Conservation (phyloP, 2,797 vertebrate species). For the Lagodon rhomboides region DNA sequence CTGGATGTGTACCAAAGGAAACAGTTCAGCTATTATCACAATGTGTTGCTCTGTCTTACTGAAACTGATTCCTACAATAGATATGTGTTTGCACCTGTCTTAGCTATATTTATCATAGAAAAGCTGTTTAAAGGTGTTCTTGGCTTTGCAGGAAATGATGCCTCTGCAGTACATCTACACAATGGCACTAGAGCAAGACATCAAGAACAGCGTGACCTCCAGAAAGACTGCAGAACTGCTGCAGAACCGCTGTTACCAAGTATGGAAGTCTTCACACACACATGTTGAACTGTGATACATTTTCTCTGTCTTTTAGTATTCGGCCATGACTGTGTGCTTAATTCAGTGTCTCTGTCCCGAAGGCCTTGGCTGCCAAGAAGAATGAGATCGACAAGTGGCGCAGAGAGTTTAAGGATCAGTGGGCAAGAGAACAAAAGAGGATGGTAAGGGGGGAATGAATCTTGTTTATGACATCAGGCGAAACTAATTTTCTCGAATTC, state of each 20-base stretch:
- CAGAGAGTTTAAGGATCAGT: conserved; percentile 96
- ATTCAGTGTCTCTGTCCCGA: conserved; percentile 46
- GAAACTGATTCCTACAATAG: not conserved
- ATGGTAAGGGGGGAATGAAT: conserved; percentile 86
- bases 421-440: conserved; percentile 89
- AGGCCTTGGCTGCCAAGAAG: conserved; percentile 91
- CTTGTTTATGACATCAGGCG: conserved; percentile 20
- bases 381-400: conserved; percentile 96
- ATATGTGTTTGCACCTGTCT: not conserved
- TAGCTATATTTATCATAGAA: not conserved
- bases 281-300: not conserved
- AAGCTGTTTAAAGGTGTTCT: conserved; percentile 6
- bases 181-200: conserved; percentile 91
- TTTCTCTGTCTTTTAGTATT: conserved; percentile 7
- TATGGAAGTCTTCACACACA: conserved; percentile 60
- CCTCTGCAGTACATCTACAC: conserved; percentile 91
- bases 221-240: conserved; percentile 84
- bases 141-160: conserved; percentile 88
- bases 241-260: conserved; percentile 93
- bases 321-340: conserved; percentile 16
- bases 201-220: conserved; percentile 82
- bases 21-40: not conserved
- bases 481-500: conserved; percentile 14
- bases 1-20: not conserved
- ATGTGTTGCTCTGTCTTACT: not conserved